Evolutionary conservation across 1,140 invertebrate species (phyloP), one percentile per base, ranked within the genome.

Genomic region (Papilio dardanus): DNA sequence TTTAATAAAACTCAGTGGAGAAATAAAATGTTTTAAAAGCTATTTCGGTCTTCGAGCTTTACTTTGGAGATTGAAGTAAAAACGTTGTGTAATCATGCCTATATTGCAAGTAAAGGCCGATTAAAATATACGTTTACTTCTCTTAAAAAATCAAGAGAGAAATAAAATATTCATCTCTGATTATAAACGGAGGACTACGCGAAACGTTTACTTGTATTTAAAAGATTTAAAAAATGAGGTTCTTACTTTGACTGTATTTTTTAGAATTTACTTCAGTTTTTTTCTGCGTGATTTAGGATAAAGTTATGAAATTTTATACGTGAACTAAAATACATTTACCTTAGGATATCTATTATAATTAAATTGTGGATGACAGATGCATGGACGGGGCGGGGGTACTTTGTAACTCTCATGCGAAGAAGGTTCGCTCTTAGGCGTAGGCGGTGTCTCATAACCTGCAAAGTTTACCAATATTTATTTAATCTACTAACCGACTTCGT

Each of bases 351-450:
- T 77, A 67, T 92, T 91, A 75, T 89, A 92, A 14, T 79, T 46
- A 67, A 71, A 82, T 74, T 88, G 84, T 4, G 89, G 89, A 69
- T 88, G 85, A 78, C 90, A 92, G 19, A 79, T 74, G 74, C 90
- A 92, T 0, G 88, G 89, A 12, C 80, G 77, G 5, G 80, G 87
- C 12, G 85, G 86, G 0, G 91, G 86, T 33, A 78, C 79, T 77
- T 83, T 88, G 77, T 90, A 89, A 50, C 88, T 92, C 75, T 88
- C 86, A 30, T 91, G 86, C 1, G 88, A 90, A 4, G 88, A 91
- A 35, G 87, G 79, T 71, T 80, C 74, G 46, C 87, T 90, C 65
- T 85, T 86, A 1, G 89, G 87, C 4, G 86, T 85, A 16, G 86
- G 82, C 4, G 89, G 88, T 0, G 89, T 90, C 42, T 86, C 88